A percentile compares a stretch with the other conserved stretches of the same genome.
Conservation (phyloP, 2,888 invertebrate species). For the Noctua fimbriata region DNA sequence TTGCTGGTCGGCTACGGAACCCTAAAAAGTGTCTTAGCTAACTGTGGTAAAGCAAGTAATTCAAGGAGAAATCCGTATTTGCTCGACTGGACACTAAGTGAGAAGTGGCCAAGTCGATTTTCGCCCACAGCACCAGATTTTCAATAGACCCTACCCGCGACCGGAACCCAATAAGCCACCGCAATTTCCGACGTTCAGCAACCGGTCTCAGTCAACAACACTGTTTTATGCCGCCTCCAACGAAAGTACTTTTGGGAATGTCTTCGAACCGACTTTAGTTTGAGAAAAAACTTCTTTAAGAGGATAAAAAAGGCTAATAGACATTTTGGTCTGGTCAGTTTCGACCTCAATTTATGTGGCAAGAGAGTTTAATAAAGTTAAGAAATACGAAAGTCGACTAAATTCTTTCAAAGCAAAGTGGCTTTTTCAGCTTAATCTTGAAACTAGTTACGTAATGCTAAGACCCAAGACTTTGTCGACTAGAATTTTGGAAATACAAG, state of each 20-base stretch:
- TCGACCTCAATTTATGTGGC: constrained; percentile 45
- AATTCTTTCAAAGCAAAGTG: constrained; percentile 35
- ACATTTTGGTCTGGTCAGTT: constrained; percentile 52
- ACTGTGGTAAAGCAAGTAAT: constrained; percentile 30
- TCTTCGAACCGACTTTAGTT: constrained; percentile 62
- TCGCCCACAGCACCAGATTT: constrained; percentile 74
- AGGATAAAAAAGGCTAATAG: constrained; percentile 51
- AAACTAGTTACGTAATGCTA: constrained; percentile 40
- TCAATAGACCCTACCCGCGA: constrained; percentile 77
- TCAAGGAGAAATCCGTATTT: constrained; percentile 53
- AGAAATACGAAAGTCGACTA: constrained; percentile 46
- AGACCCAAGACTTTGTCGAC: constrained; percentile 11
- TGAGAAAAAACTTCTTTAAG: constrained; percentile 50
- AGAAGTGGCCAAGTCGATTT: constrained; percentile 75
- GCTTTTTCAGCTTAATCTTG: constrained; percentile 31
- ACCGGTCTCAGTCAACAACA: constrained; percentile 81
- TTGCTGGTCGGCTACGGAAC: too few relatives aligned
- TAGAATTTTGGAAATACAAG: constrained; percentile 7
- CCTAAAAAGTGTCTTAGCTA: constrained; percentile 11
- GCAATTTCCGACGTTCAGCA: constrained; percentile 86
- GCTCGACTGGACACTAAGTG: constrained; percentile 64
- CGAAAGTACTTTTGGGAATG: constrained; percentile 76
- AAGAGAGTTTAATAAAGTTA: constrained; percentile 49
- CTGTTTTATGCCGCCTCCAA: constrained; percentile 77
- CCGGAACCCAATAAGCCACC: constrained; percentile 87